Percentiles rank a stretch among this genome's conserved stretches.
Evolutionary conservation across 2,797 vertebrate genomes (phyloP).

Genomic region (Rhinatrema bivittatum): DNA sequence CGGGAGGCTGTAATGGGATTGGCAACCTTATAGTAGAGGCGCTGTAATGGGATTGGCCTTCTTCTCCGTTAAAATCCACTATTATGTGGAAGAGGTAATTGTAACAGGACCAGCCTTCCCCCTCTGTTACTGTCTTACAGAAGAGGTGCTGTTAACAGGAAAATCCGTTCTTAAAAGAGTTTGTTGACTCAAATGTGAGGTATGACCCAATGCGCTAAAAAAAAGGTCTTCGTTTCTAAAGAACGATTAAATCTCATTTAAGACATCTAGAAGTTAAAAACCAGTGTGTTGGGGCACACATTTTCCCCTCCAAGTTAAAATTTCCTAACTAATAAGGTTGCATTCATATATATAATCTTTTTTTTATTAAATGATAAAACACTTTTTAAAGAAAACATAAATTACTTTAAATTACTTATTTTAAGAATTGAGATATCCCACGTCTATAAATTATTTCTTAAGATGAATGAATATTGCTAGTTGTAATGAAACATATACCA

Average conservation of each 20-base stretch:
- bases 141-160: conserved; percentile 20
- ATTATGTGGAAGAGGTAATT: too few relatives aligned
- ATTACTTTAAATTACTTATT: conserved; percentile 74
- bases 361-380: too few relatives aligned
- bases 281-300: conserved; percentile 51
- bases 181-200: conserved; percentile 42
- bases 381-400: conserved; percentile 66
- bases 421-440: conserved; percentile 59
- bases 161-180: conserved; percentile 41
- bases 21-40: too few relatives aligned
- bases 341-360: conserved; percentile 64
- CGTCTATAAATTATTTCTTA: conserved; percentile 54
- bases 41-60: too few relatives aligned
- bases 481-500: too few relatives aligned
- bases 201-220: conserved; percentile 38
- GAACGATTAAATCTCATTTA: conserved; percentile 53
- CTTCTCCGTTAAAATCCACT: too few relatives aligned
- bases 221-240: conserved; percentile 50
- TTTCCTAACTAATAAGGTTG: conserved; percentile 55
- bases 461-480: conserved; percentile 60
- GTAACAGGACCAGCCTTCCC: too few relatives aligned
- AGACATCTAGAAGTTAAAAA: conserved; percentile 59
- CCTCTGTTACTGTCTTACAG: neutral
- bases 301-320: too few relatives aligned
- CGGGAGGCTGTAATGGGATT: too few relatives aligned